These are phyloP conservation scores for Scortum barcoo DNA, from an alignment of 2,113 vertebrate species.

Conservation along the genomic window DNA sequence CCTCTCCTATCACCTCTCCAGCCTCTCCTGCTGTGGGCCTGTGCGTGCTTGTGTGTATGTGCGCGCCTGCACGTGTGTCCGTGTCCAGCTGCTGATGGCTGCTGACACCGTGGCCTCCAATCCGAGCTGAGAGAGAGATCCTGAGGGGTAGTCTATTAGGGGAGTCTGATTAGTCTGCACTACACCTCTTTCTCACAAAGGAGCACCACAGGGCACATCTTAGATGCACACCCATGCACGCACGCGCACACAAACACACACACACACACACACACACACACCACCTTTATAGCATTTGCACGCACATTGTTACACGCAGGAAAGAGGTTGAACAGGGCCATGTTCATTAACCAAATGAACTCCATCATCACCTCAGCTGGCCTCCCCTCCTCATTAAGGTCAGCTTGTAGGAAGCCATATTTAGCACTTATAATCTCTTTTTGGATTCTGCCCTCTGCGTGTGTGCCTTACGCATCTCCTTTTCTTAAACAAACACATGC, in stretches of 20 bases:
- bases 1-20: slow-evolving; percentile 64
- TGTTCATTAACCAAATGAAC: slow-evolving; percentile 63
- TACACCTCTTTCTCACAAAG: slow-evolving; percentile 15
- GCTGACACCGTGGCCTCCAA: slow-evolving; percentile 52
- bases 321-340: slow-evolving; percentile 38
- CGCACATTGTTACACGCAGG: neutral
- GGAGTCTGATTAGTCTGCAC: slow-evolving; percentile 46
- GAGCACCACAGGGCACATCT: slow-evolving; percentile 1
- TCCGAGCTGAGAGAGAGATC: slow-evolving; percentile 33
- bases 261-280: neutral
- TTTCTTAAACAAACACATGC: neutral
- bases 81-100: slow-evolving; percentile 60
- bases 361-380: slow-evolving; percentile 34
- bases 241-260: neutral
- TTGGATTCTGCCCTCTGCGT: slow-evolving; percentile 1
- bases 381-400: slow-evolving; percentile 57
- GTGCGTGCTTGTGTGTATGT: neutral
- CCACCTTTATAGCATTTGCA: slow-evolving; percentile 9
- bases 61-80: neutral
- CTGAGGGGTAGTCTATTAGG: slow-evolving; percentile 51
- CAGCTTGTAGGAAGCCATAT: slow-evolving; percentile 50
- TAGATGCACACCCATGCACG: slow-evolving; percentile 9
- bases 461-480: slow-evolving; percentile 6
- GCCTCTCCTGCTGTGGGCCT: slow-evolving; percentile 34
- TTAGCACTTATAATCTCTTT: slow-evolving; percentile 27